phyloP scores from a whole-genome alignment of 2,888 invertebrate genomes.

The Drymonia ruficornis region DNA sequence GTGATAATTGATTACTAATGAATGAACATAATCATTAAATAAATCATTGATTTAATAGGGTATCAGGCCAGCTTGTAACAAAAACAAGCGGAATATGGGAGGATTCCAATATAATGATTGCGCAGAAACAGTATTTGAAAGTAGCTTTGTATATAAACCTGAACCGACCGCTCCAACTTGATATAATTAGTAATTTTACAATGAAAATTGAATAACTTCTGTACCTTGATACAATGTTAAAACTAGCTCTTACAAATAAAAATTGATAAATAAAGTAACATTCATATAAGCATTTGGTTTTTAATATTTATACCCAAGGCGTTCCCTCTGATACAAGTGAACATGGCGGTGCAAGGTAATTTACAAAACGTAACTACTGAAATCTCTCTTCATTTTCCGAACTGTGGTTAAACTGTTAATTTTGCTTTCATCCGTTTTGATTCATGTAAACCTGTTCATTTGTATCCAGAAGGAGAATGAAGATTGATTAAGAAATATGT shows the following conservation, averaged over 20 bases:
- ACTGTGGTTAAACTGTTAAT: slow-evolving; percentile 8
- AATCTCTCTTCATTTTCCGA: slow-evolving; percentile 72
- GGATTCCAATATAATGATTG: slow-evolving; percentile 9
- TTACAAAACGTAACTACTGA: slow-evolving; percentile 16
- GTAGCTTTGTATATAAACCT: slow-evolving; percentile 44
- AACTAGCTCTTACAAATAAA: slow-evolving; percentile 7
- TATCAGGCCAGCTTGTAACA: slow-evolving; percentile 12
- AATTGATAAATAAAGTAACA: slow-evolving; percentile 55
- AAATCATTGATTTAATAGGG: slow-evolving; percentile 24
- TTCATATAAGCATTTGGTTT: slow-evolving; percentile 21
- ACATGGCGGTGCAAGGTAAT: slow-evolving; percentile 66
- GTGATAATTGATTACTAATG: slow-evolving; percentile 3
- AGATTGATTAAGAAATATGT: slow-evolving; percentile 52
- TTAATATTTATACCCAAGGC: slow-evolving; percentile 11
- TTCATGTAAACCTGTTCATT: slow-evolving; percentile 62
- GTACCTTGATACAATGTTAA: neutral
- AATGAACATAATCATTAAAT: slow-evolving; percentile 3
- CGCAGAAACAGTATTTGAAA: slow-evolving; percentile 58
- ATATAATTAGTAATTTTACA: slow-evolving; percentile 13
- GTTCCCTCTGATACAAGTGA: slow-evolving; percentile 57
- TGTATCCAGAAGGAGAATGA: slow-evolving; percentile 70
- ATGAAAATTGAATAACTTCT: slow-evolving; percentile 2
- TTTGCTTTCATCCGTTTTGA: slow-evolving; percentile 6
- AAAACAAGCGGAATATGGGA: slow-evolving; percentile 9
- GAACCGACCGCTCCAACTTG: slow-evolving; percentile 49